Conservation (phyloP, 2,113 vertebrate species). For the Terrapene triunguis region DNA sequence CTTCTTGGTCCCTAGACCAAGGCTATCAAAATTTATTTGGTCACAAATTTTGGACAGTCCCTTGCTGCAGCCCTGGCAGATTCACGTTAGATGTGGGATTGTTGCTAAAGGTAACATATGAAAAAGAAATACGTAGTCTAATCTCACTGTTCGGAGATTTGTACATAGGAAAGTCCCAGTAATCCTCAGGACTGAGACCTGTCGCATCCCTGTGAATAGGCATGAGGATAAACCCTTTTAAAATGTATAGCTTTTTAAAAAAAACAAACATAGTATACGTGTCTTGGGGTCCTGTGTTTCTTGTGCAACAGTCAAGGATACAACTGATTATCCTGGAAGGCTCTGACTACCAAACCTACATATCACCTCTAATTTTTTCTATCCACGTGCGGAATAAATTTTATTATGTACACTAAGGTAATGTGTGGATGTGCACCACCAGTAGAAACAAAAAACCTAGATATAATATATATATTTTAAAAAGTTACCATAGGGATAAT, state of each 20-base stretch:
- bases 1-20: not conserved
- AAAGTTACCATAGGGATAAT: too few species aligned
- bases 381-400: too few species aligned
- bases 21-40: not conserved
- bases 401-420: too few species aligned
- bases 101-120: not conserved
- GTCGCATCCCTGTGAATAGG: not conserved
- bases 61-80: not conserved
- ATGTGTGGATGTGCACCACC: too few species aligned
- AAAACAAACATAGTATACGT: not conserved
- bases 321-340: not conserved
- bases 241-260: not conserved
- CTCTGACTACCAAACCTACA: not conserved
- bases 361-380: not conserved
- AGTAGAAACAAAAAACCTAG: too few species aligned
- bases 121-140: not conserved
- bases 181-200: not conserved
- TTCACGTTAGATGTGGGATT: not conserved
- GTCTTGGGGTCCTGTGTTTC: not conserved
- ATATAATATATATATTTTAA: too few species aligned
- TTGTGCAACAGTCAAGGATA: not conserved
- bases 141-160: not conserved
- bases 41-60: not conserved
- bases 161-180: not conserved
- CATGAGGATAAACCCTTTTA: not conserved